Evolutionary conservation across 2,888 invertebrate species (phyloP).

Genomic region (Charanyca ferruginea): DNA sequence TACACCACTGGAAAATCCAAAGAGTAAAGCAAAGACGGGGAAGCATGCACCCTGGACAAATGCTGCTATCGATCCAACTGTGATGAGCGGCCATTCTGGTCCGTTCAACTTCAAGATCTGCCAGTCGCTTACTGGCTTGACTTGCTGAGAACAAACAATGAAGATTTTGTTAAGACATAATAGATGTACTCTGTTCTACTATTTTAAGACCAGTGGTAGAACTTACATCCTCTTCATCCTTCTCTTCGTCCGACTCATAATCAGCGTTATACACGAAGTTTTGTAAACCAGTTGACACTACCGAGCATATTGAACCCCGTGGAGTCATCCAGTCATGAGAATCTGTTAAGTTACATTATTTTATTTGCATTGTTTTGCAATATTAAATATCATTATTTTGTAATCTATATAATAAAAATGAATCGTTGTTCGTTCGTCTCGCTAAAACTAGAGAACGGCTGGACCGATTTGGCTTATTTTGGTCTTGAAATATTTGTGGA

Average conservation of each 20-base stretch:
- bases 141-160: conserved; percentile 66
- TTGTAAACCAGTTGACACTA: conserved; percentile 83
- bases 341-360: conserved; percentile 68
- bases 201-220: neutral
- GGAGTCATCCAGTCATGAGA: conserved; percentile 88
- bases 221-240: conserved; percentile 82
- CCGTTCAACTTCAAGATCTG: conserved; percentile 91
- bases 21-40: conserved; percentile 93
- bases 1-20: conserved; percentile 93
- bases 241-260: conserved; percentile 77
- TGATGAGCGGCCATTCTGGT: conserved; percentile 92
- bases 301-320: conserved; percentile 84
- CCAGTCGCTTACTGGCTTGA: conserved; percentile 83
- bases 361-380: neutral
- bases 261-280: conserved; percentile 83
- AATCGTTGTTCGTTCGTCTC: too few species aligned
- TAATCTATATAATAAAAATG: too few species aligned
- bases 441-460: too few species aligned
- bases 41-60: conserved; percentile 92
- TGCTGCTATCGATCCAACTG: conserved; percentile 92
- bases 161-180: neutral
- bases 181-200: neutral
- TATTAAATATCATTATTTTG: too few species aligned
- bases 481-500: too few species aligned
- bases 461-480: too few species aligned